Percentiles rank a stretch among this genome's conserved stretches.
Evolutionary conservation across 1,140 invertebrate species (phyloP).

Genomic region (Mya arenaria): DNA sequence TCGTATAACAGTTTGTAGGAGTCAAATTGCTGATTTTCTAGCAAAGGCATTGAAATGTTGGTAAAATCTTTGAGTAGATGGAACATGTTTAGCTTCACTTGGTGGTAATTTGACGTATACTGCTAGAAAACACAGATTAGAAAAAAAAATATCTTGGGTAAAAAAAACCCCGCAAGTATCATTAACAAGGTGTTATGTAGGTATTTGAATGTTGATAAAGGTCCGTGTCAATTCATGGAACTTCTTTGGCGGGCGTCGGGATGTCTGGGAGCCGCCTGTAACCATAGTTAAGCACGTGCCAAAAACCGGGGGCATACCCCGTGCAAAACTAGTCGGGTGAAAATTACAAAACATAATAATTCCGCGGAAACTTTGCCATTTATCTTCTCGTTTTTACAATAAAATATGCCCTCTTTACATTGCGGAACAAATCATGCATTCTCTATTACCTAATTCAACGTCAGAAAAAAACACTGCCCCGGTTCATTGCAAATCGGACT

Average conservation of each 20-base stretch:
- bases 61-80: constrained; percentile 16
- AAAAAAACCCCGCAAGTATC: not conserved
- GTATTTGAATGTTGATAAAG: constrained; percentile 4
- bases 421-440: not conserved
- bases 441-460: not conserved
- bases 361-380: not conserved
- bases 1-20: constrained; percentile 27
- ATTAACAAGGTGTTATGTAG: not conserved
- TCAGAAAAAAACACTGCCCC: too few species aligned
- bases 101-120: constrained; percentile 53
- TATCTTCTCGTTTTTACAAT: not conserved
- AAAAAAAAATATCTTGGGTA: constrained; percentile 44
- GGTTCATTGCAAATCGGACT: too few species aligned
- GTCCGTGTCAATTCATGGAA: constrained; percentile 33
- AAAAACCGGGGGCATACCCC: not conserved
- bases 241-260: constrained; percentile 49
- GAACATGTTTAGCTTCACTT: constrained; percentile 53
- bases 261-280: constrained; percentile 42
- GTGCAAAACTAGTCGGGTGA: not conserved
- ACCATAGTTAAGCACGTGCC: constrained; percentile 7
- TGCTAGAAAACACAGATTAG: constrained; percentile 31
- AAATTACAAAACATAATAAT: not conserved
- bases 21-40: constrained; percentile 30
- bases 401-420: not conserved
- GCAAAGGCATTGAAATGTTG: constrained; percentile 45